Conservation (phyloP, 2,113 vertebrate genomes). For the Serilophus lunatus region DNA sequence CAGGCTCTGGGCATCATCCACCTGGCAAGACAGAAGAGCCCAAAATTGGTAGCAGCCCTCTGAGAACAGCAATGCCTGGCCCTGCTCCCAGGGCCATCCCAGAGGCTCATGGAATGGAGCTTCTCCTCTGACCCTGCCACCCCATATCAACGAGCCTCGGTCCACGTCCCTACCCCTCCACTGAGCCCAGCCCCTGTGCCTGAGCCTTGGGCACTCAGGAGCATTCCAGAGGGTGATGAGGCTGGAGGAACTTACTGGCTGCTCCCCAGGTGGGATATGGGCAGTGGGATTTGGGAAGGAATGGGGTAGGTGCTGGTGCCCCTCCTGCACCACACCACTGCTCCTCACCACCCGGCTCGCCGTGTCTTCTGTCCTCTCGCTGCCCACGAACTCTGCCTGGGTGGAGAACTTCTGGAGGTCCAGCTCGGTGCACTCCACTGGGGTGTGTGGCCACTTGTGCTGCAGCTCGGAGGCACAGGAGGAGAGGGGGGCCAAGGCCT, state of each 20-base stretch:
- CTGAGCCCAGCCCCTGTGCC: fast-evolving
- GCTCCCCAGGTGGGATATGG: neutral
- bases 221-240: fast-evolving
- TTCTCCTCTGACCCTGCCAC: neutral
- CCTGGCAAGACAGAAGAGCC: slow-evolving; percentile 16
- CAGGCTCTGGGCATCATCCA: slow-evolving; percentile 10
- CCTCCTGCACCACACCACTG: neutral
- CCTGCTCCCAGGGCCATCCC: neutral
- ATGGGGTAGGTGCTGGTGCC: neutral
- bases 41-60: neutral
- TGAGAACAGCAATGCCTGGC: neutral
- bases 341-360: neutral
- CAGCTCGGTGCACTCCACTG: slow-evolving; percentile 82
- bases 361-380: neutral
- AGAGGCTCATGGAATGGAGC: neutral
- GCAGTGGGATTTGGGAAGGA: neutral
- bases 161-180: fast-evolving
- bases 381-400: neutral
- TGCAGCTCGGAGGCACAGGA: slow-evolving; percentile 73
- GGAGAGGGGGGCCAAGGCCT: neutral
- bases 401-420: slow-evolving; percentile 73
- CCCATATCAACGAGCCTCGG: fast-evolving
- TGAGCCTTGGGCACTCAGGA: fast-evolving
- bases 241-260: neutral
- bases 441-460: slow-evolving; percentile 67